Evolutionary conservation across 2,113 vertebrate species (phyloP), one percentile per base, ranked within the genome.

Genomic region (Taurulus bubalis): DNA sequence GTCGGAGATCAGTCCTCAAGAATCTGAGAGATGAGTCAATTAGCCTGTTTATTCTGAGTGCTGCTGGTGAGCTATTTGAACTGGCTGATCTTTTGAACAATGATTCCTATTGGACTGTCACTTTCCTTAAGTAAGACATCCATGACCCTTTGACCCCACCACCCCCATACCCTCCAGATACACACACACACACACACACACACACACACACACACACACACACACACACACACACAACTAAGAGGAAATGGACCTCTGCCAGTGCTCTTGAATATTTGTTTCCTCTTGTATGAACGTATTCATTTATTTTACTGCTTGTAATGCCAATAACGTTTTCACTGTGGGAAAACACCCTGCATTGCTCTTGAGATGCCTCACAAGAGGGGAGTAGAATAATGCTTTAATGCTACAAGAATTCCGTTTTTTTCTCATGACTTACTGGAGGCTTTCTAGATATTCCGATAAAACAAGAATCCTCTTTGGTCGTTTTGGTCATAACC

Each of bases 81-180:
- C 72, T 64, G 30, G 9, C 20, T 85, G 74, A 77, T 73, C 66
- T 80, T 72, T 66, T 34, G 53, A 84, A 89, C 86, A 88, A 81
- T 75, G 76, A 74, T 24, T 74, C 63, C 80, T 69, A 58, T 71
- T 78, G 66, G 53, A 71, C 73, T 84, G 87, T 82, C 70, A 84
- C 77, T 82, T 83, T 85, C 72, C 70, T 55, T 80, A 73, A 88
- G 30, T 58, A 45, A 87, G 87, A 85, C 53, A 76, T 78, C 78
- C 68, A 64, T 79, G 86, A 79, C 36, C 55, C 58, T 69, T 76
- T 80, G 83, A 85, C 83, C 75, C 71, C 38, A 11, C 14, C 24
- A 22, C 14, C 56, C 53, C 55, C 53, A 77, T 30, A 15, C 45
- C 62, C 53, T 51, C 53, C 75, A 26, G 47, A 76, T 30, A 45